phyloP scores from a whole-genome alignment of 1,140 invertebrate genomes.

The Danaus plexippus region DNA sequence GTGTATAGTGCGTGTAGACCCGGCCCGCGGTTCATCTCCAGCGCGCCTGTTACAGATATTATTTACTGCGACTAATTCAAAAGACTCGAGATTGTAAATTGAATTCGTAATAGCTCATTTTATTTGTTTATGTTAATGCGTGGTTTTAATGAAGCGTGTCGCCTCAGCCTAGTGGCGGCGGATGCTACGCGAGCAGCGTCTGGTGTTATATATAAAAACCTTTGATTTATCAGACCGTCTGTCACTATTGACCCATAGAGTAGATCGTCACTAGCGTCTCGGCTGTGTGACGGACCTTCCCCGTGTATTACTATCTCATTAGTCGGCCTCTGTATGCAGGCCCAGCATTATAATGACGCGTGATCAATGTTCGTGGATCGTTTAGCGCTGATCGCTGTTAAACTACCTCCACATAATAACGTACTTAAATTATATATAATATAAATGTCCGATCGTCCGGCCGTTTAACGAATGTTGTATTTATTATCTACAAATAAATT shows the following conservation, averaged over 20 bases:
- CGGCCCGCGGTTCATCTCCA: too few species aligned
- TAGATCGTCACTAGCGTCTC: constrained; percentile 37
- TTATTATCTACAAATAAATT: too few species aligned
- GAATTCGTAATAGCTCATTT: constrained; percentile 69
- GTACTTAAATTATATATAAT: too few species aligned
- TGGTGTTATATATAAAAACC: constrained; percentile 33
- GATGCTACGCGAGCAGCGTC: constrained; percentile 4
- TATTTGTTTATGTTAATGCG: constrained; percentile 71
- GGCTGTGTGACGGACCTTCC: constrained; percentile 29
- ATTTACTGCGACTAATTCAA: constrained; percentile 71
- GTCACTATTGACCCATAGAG: constrained; percentile 45
- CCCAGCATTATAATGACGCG: background rate
- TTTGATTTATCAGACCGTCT: constrained; percentile 31
- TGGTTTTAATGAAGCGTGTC: constrained; percentile 63
- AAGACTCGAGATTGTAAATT: constrained; percentile 70
- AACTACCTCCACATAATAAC: too few species aligned
- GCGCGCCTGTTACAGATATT: constrained; percentile 46
- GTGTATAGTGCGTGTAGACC: too few species aligned
- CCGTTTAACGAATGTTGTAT: too few species aligned
- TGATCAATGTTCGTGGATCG: constrained; percentile 10
- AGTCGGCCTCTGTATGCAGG: constrained; percentile 1
- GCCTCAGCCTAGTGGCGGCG: constrained; percentile 32
- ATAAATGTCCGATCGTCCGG: too few species aligned
- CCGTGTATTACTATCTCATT: constrained; percentile 1
- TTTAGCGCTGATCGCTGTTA: too few species aligned